Evolutionary conservation across 2,113 vertebrate genomes (phyloP).

Genomic region (Oophaga pumilio): DNA sequence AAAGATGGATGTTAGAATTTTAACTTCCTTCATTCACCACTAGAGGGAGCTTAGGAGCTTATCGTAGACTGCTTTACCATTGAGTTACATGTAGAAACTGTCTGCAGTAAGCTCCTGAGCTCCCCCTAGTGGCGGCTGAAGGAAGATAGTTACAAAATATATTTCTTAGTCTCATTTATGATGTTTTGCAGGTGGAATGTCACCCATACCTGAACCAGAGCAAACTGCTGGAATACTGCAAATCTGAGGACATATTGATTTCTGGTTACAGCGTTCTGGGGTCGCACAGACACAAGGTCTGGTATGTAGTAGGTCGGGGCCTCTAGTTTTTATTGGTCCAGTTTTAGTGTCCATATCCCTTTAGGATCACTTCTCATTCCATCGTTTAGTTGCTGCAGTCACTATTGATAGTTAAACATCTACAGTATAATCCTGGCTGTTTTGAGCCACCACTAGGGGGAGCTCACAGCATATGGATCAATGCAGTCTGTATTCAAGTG

Average conservation of each 20-base stretch:
- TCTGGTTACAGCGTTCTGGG: constrained; percentile 31
- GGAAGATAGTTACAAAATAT: background rate
- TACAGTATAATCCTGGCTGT: background rate
- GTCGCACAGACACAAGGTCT: constrained; percentile 21
- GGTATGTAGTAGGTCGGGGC: background rate
- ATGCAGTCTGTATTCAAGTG: too few species aligned
- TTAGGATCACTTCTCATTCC: too few species aligned
- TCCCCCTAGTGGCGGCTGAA: background rate
- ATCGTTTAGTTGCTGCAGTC: too few species aligned
- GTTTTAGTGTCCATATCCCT: too few species aligned
- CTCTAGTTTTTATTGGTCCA: too few species aligned
- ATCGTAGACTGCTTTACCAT: too few species aligned
- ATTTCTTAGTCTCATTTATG: background rate
- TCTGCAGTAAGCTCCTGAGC: background rate
- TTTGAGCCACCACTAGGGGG: background rate
- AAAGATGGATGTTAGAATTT: background rate
- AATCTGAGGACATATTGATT: constrained; percentile 17
- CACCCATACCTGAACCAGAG: constrained; percentile 51
- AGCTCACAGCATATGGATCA: background rate
- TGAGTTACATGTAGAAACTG: background rate
- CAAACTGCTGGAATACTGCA: constrained; percentile 45
- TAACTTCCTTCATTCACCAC: background rate
- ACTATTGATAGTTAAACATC: too few species aligned
- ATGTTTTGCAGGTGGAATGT: constrained; percentile 51
- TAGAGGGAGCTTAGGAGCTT: background rate